Conservation (phyloP, 2,888 invertebrate genomes). For the Eristalis intricaria region DNA sequence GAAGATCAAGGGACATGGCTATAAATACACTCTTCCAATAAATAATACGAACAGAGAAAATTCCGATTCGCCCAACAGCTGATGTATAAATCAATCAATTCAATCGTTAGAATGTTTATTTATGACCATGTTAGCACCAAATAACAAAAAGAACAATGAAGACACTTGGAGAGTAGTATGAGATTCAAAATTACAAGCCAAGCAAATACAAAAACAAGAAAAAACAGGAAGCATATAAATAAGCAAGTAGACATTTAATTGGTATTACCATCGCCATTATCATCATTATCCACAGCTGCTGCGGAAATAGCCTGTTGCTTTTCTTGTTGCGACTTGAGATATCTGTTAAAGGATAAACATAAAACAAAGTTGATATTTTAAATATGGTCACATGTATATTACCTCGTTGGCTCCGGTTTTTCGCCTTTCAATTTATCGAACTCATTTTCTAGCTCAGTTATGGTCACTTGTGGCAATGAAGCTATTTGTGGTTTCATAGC, state of each 20-base stretch:
- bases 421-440: conserved; percentile 87
- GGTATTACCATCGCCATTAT: conserved; percentile 77
- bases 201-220: background rate
- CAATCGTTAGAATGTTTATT: conserved; percentile 15
- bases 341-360: conserved; percentile 73
- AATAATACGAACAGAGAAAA: background rate
- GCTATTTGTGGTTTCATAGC: conserved; percentile 93
- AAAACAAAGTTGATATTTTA: background rate
- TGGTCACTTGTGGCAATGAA: conserved; percentile 92
- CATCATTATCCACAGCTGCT: conserved; percentile 82
- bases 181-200: background rate
- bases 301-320: conserved; percentile 79
- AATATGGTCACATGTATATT: background rate
- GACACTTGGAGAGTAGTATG: conserved; percentile 7
- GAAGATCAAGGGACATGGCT: no score
- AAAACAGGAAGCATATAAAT: conserved; percentile 6
- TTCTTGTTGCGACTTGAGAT: conserved; percentile 81
- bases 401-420: conserved; percentile 79
- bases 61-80: background rate
- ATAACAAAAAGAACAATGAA: conserved; percentile 4
- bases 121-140: conserved; percentile 14
- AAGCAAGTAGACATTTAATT: conserved; percentile 33
- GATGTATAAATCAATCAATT: conserved; percentile 3
- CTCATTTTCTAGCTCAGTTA: conserved; percentile 93
- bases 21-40: no score